Base-by-base conservation (phyloP, 1,140 invertebrate genomes). In the Helicoverpa armigera region DNA sequence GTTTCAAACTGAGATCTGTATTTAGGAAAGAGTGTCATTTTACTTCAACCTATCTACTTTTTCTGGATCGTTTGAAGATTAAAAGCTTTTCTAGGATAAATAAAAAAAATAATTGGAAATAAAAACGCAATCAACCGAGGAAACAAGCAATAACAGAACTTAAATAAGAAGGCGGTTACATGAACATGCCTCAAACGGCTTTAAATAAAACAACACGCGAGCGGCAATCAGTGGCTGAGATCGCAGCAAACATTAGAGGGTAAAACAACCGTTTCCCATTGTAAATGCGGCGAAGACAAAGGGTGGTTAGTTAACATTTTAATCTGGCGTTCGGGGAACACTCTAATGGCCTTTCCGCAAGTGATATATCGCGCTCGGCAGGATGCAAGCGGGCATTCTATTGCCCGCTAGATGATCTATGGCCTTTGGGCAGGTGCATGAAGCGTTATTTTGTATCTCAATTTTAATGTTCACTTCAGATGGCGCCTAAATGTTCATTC, bases 221-320 rank as follows among this genome's bases (percentile, higher is more conserved):
- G 43, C 69, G 48, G 78, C 76, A 82, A 85, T 85, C 83, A 82
- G 73, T 56, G 51, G 50, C 54, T 60, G 60, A 83, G 73, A 85
- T 85, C 82, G 78, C 79, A 70, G 73, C 74, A 70, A 86, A 80
- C 84, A 86, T 86, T 83, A 82, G 80, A 79, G 60, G 53, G 73
- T 75, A 78, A 82, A 84, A 83, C 82, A 82, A 87, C 82, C 80
- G 58, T 73, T 85, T 83, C 82, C 80, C 82, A 79, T 81, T 81
- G 72, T 84, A 85, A 87, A 85, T 80, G 84, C 75, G 77, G 80
- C 79, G 80, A 88, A 88, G 87, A 88, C 86, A 87, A 90, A 87
- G 85, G 80, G 81, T 82, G 84, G 85, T 82, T 88, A 85, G 87
- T 90, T 89, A 88, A 88, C 88, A 89, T 89, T 91, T 91, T 91